Base-by-base conservation (phyloP, 2,113 vertebrate species). In the Phylloscopus trochilus region DNA sequence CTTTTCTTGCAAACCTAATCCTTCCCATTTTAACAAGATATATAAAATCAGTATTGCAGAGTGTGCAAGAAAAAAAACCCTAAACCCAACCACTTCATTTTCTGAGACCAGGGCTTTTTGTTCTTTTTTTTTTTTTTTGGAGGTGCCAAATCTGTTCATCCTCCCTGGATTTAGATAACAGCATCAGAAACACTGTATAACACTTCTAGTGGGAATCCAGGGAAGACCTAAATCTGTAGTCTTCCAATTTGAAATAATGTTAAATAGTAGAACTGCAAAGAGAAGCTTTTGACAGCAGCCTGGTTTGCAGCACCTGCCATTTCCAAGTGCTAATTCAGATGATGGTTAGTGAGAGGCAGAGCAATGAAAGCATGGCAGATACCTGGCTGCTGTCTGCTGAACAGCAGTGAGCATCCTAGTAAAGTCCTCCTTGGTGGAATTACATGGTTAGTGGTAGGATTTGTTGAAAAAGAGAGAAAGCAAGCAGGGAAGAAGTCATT, bases 101-200 rank as follows among this genome's bases (percentile, higher is more conserved):
- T 90, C 94, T 95, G 83, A 93, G 52, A 84, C 67, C 69, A 68
- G 74, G 49, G 23, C 15, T 95, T 97, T 95, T 93, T 87, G 74
- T 93, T 92, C 83, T 94, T 94, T 96, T 95, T 95, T 83, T 94
- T 95, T 84, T 44, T 44, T 47, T 47, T 22, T 93, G 83, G 92
- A 93, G 73, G 73, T 92, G 80, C 86, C 80, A 96, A 90, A 92
- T 96, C 89, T 94, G 90, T 87, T 93, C 85, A 72, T 94, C 58
- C 59, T 93, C n/a, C n/a, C 66, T 93, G 83, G 66, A 96, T 90
- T 68, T 49, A 84, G 90, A 49, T 81, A 94, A 72, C 91, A 66
- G 89, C 87, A 52, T 82, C 85, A 89, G 94, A 96, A 95, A 90
- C 76, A 60, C 90, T 22, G 88, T 92, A 83, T 92, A 94, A 93